phyloP scores from a whole-genome alignment of 1,140 invertebrate genomes.

The Melipona quadrifasciata region DNA sequence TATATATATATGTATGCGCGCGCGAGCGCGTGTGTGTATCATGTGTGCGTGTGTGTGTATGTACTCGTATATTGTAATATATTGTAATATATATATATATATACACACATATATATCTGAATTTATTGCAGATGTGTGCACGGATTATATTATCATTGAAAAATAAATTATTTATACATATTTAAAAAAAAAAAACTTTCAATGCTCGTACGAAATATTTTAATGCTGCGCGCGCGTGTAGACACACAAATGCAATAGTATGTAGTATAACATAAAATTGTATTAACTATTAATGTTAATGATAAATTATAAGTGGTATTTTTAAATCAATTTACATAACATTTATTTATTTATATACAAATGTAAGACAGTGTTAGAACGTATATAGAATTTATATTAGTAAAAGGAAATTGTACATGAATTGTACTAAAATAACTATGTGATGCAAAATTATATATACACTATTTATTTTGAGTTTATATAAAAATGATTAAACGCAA shows the following conservation, averaged over 20 bases:
- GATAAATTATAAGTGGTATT: not conserved
- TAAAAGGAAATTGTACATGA: not conserved
- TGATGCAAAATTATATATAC: not conserved
- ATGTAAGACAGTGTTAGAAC: not conserved
- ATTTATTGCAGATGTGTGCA: not conserved
- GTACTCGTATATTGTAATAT: not conserved
- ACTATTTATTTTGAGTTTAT: not conserved
- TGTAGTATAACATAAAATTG: not conserved
- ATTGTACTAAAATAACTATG: not conserved
- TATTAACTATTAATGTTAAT: not conserved
- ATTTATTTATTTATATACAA: conserved; percentile 1
- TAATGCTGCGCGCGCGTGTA: not conserved
- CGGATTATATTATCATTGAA: not conserved
- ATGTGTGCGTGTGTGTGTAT: too few relatives aligned
- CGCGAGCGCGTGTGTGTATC: too few relatives aligned
- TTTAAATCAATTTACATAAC: not conserved
- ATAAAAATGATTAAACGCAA: not conserved
- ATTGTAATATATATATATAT: not conserved
- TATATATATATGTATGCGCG: too few relatives aligned
- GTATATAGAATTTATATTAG: not conserved
- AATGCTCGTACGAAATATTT: not conserved
- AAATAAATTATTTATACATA: not conserved
- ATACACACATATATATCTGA: not conserved
- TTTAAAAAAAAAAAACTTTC: not conserved
- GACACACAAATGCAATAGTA: not conserved